Base-by-base conservation (phyloP, 2,113 vertebrate genomes). In the Euleptes europaea region DNA sequence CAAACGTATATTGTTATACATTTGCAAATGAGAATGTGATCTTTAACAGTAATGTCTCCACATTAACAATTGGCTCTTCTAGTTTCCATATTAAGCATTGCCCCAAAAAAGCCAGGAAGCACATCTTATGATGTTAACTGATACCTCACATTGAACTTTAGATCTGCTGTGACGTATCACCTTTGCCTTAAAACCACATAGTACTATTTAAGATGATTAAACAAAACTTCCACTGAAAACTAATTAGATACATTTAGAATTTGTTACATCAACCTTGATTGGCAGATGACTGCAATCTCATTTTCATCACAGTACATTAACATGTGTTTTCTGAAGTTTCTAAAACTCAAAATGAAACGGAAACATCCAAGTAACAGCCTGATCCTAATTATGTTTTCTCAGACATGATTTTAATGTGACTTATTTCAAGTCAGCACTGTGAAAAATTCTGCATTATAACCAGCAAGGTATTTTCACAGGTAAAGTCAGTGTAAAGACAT, bases 11-110 rank as follows among this genome's bases (percentile, higher is more conserved):
- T 47, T 63, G 51, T 12, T 33, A n/a, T 44, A 83, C 60, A 78
- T 7, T 14, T 7, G 13, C 5, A 38, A 54, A 9, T 12, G 51
- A 54, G 35, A 63, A 40, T 28, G 63, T 42, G 57, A 31, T 44
- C 28, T 17, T 67, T 13, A 14, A 33, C 72, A 78, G 70, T 75
- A 84, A 89, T 87, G 54, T 71, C 57, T 88, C 72, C 74, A 87
- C 51, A 51, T 60, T 88, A 90, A 85, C 86, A 89, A 91, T 86
- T 88, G 79, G 92, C 84, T 91, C 75, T 67, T 89, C 80, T 86
- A 85, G 72, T 90, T 78, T 3, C 71, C 60, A 31, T 0, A 0
- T 47, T 91, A 86, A 80, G 17, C 17, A 70, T 54, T 21, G 38
- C 15, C 31, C 10, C 13, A 33, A 66, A 49, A 67, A 42, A 0